A percentile compares a stretch with the other conserved stretches of the same genome.
Evolutionary conservation across 2,113 vertebrate species (phyloP).

Genomic region (Accipiter virgatus): DNA sequence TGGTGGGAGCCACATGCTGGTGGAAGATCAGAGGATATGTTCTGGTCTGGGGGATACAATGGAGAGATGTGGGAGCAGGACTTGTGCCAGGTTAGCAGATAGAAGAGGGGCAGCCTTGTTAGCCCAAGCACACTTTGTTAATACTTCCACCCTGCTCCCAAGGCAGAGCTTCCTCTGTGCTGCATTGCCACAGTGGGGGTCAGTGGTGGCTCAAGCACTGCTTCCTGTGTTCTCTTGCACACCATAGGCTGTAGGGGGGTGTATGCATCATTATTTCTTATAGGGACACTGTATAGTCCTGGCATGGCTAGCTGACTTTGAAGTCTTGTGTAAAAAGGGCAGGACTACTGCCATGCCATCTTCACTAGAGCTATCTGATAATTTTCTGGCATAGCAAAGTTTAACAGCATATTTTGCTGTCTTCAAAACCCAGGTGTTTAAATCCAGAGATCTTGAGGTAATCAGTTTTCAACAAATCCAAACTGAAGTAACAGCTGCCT

Average conservation of each 20-base stretch:
- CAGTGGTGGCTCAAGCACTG: neutral
- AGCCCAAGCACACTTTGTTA: neutral
- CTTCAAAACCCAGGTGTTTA: neutral
- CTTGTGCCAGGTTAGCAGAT: neutral
- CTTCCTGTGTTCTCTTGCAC: neutral
- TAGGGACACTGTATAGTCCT: neutral
- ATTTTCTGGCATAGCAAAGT: neutral
- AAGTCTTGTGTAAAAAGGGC: neutral
- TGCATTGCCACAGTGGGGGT: too few species aligned
- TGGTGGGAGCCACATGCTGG: neutral
- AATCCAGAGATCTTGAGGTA: neutral
- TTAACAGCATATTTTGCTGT: neutral
- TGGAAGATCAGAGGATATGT: neutral
- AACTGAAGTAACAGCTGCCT: neutral
- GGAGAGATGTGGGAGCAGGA: neutral
- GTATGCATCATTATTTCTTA: neutral
- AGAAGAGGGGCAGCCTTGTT: neutral
- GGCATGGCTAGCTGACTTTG: neutral
- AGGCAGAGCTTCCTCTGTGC: neutral
- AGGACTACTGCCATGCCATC: neutral
- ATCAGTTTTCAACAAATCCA: neutral
- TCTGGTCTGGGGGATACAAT: neutral
- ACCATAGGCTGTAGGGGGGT: fast-evolving
- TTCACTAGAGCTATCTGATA: neutral
- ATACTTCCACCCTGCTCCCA: neutral